These are phyloP conservation scores for Lasioglossum pauxillum DNA, from an alignment of 2,888 invertebrate genomes.

Conservation along the genomic window DNA sequence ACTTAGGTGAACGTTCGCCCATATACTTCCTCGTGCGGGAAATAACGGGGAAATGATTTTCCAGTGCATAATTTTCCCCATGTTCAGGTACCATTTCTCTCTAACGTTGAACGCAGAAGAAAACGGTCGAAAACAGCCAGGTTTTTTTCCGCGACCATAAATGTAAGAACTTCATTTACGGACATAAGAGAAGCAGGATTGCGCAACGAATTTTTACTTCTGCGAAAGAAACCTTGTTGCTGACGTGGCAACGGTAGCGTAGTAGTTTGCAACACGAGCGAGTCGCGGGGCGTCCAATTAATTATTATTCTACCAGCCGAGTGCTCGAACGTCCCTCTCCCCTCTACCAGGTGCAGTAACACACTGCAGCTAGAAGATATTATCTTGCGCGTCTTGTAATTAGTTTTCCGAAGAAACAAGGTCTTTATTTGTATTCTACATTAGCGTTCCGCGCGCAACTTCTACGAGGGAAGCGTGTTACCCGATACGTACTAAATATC, in stretches of 20 bases:
- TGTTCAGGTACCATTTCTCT: background rate
- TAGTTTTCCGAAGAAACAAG: constrained; percentile 1
- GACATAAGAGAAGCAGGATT: background rate
- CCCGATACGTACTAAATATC: background rate
- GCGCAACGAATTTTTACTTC: background rate
- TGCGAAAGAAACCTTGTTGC: background rate
- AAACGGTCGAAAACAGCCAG: background rate
- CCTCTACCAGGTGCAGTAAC: background rate
- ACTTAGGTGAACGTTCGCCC: background rate
- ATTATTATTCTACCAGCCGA: constrained; percentile 1
- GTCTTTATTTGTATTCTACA: background rate
- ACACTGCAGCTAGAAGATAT: background rate
- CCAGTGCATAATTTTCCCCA: background rate
- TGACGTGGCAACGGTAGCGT: background rate
- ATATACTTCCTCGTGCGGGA: background rate
- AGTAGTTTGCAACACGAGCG: background rate
- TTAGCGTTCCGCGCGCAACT: background rate
- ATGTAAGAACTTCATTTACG: background rate
- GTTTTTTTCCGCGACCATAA: background rate
- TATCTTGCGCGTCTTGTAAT: background rate
- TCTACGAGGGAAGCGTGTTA: background rate
- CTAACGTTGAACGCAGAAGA: background rate
- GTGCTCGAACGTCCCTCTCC: background rate
- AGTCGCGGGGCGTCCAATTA: constrained; percentile 1
- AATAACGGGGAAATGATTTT: background rate